Base-by-base conservation (phyloP, 2,888 invertebrate species). In the Antheraea yamamai region DNA sequence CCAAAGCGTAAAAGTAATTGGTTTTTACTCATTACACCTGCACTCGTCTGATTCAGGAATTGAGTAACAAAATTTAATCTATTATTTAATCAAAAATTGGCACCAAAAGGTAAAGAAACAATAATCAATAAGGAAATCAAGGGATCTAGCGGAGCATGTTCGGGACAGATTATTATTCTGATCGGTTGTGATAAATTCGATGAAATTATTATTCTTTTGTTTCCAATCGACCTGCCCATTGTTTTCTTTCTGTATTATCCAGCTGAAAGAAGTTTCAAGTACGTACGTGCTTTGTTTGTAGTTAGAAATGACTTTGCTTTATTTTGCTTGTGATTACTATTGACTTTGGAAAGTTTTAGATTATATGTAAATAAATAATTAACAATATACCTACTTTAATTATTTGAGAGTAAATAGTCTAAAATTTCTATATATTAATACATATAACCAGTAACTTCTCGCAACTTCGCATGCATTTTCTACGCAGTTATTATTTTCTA, bases 91-190 rank as follows among this genome's bases (percentile, higher is more conserved):
- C 82, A 84, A 84, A 85, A 77, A 82, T 84, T 81, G 80, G 73
- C 68, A 26, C 47, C 20, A 66, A 73, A 64, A 76, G 75, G 81
- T 81, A 80, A 81, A 82, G 83, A 83, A 79, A 77, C 2, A 47
- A 47, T 47, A 47, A 47, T 18, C 76, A 64, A 77, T 83, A 85
- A 84, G 89, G 90, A 91, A 90, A 90, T 91, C 88, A 88, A 82
- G 80, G 84, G 85, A 84, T 87, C 87, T 85, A 82, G 84, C 82
- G 79, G 83, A 83, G 82, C 82, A 74, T 66, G 77, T 79, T 80
- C 76, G 79, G 76, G 82, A 82, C 84, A 85, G 84, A 82, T 85
- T 86, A 86, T 85, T 85, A 87, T 85, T 85, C 86, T 85, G 85
- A 87, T 85, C 85, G 84, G 84, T 78, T 81, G 78, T 78, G 79